Evolutionary conservation across 2,797 vertebrate species (phyloP).

Genomic region (Paramormyrops hopkinsi): DNA sequence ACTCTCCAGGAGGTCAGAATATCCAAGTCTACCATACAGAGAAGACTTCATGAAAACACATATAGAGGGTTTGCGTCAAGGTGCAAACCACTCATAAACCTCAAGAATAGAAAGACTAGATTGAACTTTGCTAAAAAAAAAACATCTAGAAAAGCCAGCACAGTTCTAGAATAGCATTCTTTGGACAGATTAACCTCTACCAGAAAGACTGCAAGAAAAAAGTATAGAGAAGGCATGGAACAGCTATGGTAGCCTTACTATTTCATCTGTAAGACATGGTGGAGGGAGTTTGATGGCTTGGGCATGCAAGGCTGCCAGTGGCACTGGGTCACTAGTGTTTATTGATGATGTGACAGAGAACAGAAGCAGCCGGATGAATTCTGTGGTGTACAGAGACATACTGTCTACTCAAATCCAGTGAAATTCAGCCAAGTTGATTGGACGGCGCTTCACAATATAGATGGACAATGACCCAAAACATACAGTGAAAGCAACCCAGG

Average conservation of each 20-base stretch:
- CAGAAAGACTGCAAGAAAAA: not conserved
- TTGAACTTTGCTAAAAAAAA: not conserved
- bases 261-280: not conserved
- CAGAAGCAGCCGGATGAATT: not conserved
- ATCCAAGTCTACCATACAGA: not conserved
- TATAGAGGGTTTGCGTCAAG: not conserved
- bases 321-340: not conserved
- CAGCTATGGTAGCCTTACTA: not conserved
- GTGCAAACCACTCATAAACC: not conserved
- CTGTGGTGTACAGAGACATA: not conserved
- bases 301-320: not conserved
- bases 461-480: not conserved
- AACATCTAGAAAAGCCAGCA: not conserved
- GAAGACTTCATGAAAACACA: not conserved
- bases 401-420: not conserved
- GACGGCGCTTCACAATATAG: not conserved
- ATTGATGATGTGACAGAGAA: not conserved
- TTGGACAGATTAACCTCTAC: not conserved
- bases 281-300: not conserved
- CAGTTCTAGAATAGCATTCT: not conserved
- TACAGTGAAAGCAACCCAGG: not conserved
- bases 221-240: not conserved
- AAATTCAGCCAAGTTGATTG: not conserved
- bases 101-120: not conserved
- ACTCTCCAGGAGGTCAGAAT: not conserved